These are phyloP conservation scores for Arrhopalites spinosus DNA, from an alignment of 2,888 invertebrate genomes.

Conservation along the genomic window DNA sequence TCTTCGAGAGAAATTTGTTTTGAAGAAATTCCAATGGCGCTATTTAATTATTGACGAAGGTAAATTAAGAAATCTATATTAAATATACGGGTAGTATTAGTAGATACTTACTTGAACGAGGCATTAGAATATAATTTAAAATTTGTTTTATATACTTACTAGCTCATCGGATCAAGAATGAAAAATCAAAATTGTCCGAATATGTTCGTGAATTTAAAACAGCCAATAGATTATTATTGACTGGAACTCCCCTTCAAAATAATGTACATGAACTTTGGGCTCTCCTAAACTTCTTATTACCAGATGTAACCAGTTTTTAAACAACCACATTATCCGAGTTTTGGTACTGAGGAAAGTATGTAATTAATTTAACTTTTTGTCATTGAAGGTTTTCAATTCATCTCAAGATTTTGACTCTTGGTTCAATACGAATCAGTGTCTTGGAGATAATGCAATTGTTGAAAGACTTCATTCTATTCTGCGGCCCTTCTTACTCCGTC, in stretches of 20 bases:
- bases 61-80: too few species aligned
- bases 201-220: constrained; percentile 96
- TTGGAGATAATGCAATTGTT: constrained; percentile 88
- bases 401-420: constrained; percentile 98
- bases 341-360: too few species aligned
- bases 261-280: constrained; percentile 99
- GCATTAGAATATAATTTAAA: too few species aligned
- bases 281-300: constrained; percentile 92
- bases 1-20: constrained; percentile 91
- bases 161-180: constrained; percentile 99
- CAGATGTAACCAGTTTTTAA: constrained; percentile 71
- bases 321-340: too few species aligned
- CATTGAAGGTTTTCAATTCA: constrained; percentile 73
- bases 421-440: constrained; percentile 95
- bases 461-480: constrained; percentile 89
- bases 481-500: constrained; percentile 90
- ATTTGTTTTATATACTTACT: too few species aligned
- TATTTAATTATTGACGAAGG: constrained; percentile 99
- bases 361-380: too few species aligned
- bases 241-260: constrained; percentile 98
- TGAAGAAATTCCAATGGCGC: constrained; percentile 98
- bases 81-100: too few species aligned
- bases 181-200: constrained; percentile 97
- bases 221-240: constrained; percentile 88
- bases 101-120: too few species aligned